Evolutionary conservation across 1,140 invertebrate genomes (phyloP), one percentile per base, ranked within the genome.

Genomic region (Rhynchophorus ferrugineus): DNA sequence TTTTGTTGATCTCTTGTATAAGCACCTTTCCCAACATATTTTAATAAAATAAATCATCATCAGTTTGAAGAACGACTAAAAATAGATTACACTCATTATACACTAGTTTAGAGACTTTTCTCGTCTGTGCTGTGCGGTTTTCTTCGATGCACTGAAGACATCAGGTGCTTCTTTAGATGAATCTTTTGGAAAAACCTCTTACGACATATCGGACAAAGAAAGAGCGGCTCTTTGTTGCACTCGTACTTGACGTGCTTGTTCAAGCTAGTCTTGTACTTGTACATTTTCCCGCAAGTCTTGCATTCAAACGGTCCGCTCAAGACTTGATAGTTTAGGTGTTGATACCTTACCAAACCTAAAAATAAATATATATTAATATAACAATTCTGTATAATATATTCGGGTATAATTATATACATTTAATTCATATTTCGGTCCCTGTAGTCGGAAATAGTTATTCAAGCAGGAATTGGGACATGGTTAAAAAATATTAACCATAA

Each of bases 191-290:
- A 69, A 52, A 71, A 73, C 44, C 68, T 69, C 49, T 68, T 72
- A 0, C 66, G 52, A 50, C 75, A 78, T 0, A 69, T 50, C 0
- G 60, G 54, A 53, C 76, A 78, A 37, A 71, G 66, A 62, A 78
- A 77, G 39, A 72, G 66, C 2, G 73, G 73, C 37, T 74, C 71
- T 21, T 74, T 72, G 14, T 72, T 65, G 53, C 70, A 72, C 68
- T 89, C 86, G 57, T 87, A 85, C 65, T 80, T 85, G 64, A 87
- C 81, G 69, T 89, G 87, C 6, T 83, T 77, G 0, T 44, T 52
- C 45, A 60, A 37, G 20, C 72, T 74, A 1, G 44, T 50, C 52
- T 57, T 63, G 43, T 60, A 49, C 55, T 61, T 63, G 35, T 62
- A 63, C 2, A 37, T 24, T 56, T 46, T 55, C 2, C 45, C 34